Percentiles rank a stretch among this genome's conserved stretches.
Evolutionary conservation across 2,113 vertebrate genomes (phyloP).

Genomic region (Caranx melampygus): DNA sequence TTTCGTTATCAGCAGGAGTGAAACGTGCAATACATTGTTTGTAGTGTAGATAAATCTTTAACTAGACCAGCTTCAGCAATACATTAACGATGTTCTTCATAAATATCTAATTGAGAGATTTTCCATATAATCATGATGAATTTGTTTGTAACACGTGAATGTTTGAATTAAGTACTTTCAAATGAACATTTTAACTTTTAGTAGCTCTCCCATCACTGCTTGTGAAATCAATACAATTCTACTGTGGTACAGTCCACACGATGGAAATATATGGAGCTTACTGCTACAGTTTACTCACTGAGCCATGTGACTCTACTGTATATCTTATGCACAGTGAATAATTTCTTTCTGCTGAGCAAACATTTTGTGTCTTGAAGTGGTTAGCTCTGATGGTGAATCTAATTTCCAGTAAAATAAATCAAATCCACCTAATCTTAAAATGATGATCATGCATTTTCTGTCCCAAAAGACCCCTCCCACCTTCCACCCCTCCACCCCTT

Average conservation of each 20-base stretch:
- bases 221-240: not conserved
- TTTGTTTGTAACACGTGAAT: not conserved
- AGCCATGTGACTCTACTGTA: not conserved
- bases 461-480: not conserved
- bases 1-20: too few relatives aligned
- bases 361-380: not conserved
- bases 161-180: not conserved
- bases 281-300: not conserved
- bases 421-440: constrained; percentile 6
- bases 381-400: not conserved
- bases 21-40: too few relatives aligned
- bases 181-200: not conserved
- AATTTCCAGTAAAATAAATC: not conserved
- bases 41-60: too few relatives aligned
- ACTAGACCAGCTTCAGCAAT: too few relatives aligned
- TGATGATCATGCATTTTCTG: not conserved
- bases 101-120: not conserved
- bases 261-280: too few relatives aligned
- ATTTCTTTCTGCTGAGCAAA: constrained; percentile 20
- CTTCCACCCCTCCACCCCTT: not conserved
- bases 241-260: not conserved
- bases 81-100: too few relatives aligned
- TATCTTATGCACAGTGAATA: not conserved
- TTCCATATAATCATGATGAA: not conserved
- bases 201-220: not conserved